phyloP scores from a whole-genome alignment of 2,113 vertebrate species.

The Bombycilla garrulus region DNA sequence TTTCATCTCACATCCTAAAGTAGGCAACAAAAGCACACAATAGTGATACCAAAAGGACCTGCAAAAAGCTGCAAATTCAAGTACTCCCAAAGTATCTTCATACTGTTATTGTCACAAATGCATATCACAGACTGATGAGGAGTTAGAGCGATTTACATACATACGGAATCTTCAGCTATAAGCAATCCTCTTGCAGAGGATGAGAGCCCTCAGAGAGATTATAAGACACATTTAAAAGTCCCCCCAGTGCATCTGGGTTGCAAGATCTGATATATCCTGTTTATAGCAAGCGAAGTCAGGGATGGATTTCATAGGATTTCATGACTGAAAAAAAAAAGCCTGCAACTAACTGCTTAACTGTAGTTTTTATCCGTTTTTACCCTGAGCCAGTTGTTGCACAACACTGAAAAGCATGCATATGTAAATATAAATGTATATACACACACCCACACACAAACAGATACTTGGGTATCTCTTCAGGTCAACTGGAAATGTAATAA shows the following conservation, averaged over 20 bases:
- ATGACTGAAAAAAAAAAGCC: not conserved
- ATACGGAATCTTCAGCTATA: not conserved
- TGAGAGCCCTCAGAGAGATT: not conserved
- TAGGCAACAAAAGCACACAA: not conserved
- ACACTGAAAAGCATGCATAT: not conserved
- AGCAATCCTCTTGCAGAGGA: not conserved
- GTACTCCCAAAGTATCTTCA: not conserved
- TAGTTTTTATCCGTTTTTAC: not conserved
- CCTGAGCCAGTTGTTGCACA: not conserved
- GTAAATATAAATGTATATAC: not conserved
- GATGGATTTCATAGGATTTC: not conserved
- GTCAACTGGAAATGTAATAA: accelerated
- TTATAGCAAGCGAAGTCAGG: not conserved
- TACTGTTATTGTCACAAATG: not conserved
- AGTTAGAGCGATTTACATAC: not conserved
- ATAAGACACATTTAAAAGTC: not conserved
- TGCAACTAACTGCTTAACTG: not conserved
- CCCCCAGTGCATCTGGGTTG: not conserved
- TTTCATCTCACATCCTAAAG: not conserved
- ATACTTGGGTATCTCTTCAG: not conserved
- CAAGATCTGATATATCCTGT: not conserved
- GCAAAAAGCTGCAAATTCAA: not conserved
- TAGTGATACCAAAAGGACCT: not conserved
- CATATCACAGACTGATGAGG: accelerated
- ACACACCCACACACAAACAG: not conserved